Conservation (phyloP, 2,797 vertebrate genomes). For the Lepilemur septentrionalis region DNA sequence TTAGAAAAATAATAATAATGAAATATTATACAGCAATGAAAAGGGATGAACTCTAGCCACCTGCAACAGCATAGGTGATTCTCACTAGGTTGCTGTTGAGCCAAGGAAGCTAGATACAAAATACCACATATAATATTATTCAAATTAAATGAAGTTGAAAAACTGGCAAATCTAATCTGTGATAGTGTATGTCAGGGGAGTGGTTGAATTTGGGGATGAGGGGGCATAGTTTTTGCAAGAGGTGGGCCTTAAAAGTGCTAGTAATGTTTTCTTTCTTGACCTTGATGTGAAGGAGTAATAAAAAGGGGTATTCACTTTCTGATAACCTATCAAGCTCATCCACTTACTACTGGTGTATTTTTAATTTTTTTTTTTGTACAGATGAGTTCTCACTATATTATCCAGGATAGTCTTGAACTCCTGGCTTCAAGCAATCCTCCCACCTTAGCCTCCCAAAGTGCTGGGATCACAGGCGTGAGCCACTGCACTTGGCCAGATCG, state of each 20-base stretch:
- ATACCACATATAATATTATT: background rate
- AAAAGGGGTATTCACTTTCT: background rate
- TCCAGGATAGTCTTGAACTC: background rate
- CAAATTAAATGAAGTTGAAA: background rate
- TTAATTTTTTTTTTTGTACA: background rate
- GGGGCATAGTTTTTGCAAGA: background rate
- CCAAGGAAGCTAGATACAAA: background rate
- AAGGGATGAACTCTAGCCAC: background rate
- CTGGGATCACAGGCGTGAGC: background rate
- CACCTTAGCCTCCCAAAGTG: background rate
- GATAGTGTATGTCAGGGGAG: background rate
- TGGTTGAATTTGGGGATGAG: background rate
- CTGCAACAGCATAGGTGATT: background rate
- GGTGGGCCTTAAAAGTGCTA: background rate
- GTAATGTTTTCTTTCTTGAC: background rate
- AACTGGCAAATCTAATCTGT: background rate
- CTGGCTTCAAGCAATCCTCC: background rate
- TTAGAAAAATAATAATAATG: background rate
- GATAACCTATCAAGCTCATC: background rate
- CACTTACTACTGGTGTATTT: background rate
- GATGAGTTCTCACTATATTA: background rate
- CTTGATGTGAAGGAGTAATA: background rate
- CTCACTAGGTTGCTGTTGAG: background rate
- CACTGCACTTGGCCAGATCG: background rate
- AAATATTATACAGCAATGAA: background rate